Evolutionary conservation across 2,113 vertebrate genomes (phyloP).

Genomic region (Bostrychus sinensis): DNA sequence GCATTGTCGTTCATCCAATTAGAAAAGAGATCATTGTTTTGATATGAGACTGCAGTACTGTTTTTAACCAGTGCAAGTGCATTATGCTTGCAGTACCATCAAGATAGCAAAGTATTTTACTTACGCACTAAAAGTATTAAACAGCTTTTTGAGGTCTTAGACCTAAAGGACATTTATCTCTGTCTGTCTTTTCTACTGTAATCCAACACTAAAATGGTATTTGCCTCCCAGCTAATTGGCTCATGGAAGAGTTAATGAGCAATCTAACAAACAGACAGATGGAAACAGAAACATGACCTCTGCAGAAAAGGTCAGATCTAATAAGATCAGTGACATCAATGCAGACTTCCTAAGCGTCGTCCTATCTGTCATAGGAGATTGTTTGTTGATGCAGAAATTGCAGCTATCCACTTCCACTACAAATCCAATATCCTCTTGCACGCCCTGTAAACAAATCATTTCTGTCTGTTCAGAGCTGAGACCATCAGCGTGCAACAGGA

Average conservation of each 20-base stretch:
- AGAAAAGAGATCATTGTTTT: too few species aligned
- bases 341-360: not conserved
- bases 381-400: slow-evolving; percentile 56
- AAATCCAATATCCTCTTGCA: slow-evolving; percentile 62
- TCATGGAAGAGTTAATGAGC: not conserved
- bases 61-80: too few species aligned
- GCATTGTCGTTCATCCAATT: too few species aligned
- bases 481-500: slow-evolving; percentile 27
- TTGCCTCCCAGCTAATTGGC: not conserved
- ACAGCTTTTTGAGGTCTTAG: too few species aligned
- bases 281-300: not conserved
- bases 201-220: not conserved
- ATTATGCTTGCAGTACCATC: too few species aligned
- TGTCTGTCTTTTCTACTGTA: too few species aligned
- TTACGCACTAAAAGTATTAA: too few species aligned
- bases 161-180: too few species aligned
- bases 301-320: slow-evolving; percentile 1
- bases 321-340: not conserved
- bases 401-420: slow-evolving; percentile 26
- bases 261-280: not conserved
- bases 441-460: slow-evolving; percentile 59
- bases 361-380: slow-evolving; percentile 12
- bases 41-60: too few species aligned
- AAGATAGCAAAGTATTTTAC: too few species aligned
- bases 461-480: slow-evolving; percentile 25